These are phyloP conservation scores for Pelodiscus sinensis DNA, from an alignment of 2,113 vertebrate genomes.

Conservation along the genomic window DNA sequence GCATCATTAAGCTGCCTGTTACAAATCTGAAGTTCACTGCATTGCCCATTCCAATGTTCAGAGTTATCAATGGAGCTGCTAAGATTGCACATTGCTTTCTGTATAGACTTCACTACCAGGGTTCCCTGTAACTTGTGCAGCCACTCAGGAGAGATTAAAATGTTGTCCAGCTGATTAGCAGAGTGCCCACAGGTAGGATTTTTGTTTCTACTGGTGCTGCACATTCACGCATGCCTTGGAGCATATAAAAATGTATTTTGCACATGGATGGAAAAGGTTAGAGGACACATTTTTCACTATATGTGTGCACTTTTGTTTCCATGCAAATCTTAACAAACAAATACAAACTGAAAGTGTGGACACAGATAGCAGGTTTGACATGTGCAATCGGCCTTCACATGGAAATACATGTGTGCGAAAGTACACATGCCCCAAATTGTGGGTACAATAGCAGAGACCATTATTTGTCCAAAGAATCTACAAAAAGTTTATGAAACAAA, in stretches of 20 bases:
- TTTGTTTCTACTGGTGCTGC: too few relatives aligned
- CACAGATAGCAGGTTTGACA: background rate
- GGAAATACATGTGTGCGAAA: background rate
- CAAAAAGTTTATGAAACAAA: background rate
- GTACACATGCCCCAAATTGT: background rate
- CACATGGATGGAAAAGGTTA: too few relatives aligned
- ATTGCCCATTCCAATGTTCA: conserved; percentile 39
- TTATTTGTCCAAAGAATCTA: background rate
- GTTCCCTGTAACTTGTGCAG: too few relatives aligned
- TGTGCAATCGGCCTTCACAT: background rate
- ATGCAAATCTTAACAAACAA: conserved; percentile 31
- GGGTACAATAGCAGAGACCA: background rate
- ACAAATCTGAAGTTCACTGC: conserved; percentile 55
- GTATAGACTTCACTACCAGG: conserved; percentile 30
- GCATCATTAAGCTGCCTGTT: conserved; percentile 58
- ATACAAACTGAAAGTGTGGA: conserved; percentile 14
- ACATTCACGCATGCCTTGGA: too few relatives aligned
- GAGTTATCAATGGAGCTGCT: background rate
- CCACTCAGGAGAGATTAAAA: too few relatives aligned
- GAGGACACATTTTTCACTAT: too few relatives aligned
- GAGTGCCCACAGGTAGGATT: too few relatives aligned
- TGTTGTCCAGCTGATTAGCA: too few relatives aligned
- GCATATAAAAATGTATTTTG: too few relatives aligned
- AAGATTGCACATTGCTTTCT: conserved; percentile 41
- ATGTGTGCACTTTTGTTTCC: conserved; percentile 6